Conservation (phyloP, 2,888 invertebrate genomes). For the Campopleginae sp. region DNA sequence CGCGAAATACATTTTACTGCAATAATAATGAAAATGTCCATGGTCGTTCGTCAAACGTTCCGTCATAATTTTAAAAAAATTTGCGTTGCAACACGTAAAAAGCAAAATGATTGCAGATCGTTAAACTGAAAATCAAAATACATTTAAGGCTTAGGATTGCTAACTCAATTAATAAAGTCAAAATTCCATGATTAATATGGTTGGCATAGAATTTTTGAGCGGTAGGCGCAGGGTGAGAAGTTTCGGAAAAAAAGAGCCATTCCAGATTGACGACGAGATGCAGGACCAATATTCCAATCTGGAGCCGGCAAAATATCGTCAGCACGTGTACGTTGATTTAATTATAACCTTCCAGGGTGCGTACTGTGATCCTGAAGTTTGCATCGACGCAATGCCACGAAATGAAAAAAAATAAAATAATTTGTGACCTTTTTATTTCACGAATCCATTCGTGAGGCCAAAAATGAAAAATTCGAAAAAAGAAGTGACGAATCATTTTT, state of each 20-base stretch:
- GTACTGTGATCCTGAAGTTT: constrained; percentile 51
- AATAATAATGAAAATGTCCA: not conserved
- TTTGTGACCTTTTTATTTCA: no score
- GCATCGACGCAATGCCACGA: no score
- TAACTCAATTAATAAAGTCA: not conserved
- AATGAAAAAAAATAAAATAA: no score
- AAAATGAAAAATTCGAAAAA: no score
- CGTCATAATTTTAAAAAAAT: not conserved
- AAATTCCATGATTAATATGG: not conserved
- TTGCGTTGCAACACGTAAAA: not conserved
- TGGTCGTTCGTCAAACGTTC: not conserved
- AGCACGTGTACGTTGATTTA: constrained; percentile 72
- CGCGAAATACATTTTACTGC: not conserved
- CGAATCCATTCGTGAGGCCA: no score
- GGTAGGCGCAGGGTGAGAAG: constrained; percentile 3
- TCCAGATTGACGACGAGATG: constrained; percentile 72
- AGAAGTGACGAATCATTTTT: no score
- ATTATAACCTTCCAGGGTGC: constrained; percentile 60
- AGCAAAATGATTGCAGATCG: not conserved
- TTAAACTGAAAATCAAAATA: not conserved
- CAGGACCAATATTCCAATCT: constrained; percentile 75
- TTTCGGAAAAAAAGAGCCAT: no score
- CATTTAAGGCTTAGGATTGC: not conserved
- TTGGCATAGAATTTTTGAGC: not conserved
- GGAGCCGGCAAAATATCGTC: constrained; percentile 68